These are phyloP conservation scores for Wasmannia auropunctata DNA, from an alignment of 1,140 invertebrate genomes.

Conservation along the genomic window DNA sequence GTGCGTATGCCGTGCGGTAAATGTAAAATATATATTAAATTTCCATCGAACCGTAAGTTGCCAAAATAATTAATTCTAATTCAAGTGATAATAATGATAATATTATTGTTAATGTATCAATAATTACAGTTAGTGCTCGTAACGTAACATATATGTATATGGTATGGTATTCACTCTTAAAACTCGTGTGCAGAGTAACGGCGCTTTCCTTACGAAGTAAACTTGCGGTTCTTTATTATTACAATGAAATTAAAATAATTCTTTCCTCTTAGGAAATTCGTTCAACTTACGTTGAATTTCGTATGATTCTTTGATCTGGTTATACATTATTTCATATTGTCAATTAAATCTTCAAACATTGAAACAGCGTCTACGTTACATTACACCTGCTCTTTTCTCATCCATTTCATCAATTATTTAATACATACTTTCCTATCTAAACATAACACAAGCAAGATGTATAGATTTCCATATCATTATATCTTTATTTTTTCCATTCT, in stretches of 20 bases:
- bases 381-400: conserved; percentile 63
- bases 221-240: conserved; percentile 78
- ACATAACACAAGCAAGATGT: conserved; percentile 1
- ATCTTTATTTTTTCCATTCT: conserved; percentile 55
- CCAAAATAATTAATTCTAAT: conserved; percentile 83
- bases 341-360: conserved; percentile 81
- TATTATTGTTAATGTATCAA: conserved; percentile 69
- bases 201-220: conserved; percentile 59
- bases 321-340: conserved; percentile 80
- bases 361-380: conserved; percentile 64
- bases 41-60: conserved; percentile 82
- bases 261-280: conserved; percentile 34
- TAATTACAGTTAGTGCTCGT: conserved; percentile 74
- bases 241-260: conserved; percentile 16
- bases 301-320: conserved; percentile 76
- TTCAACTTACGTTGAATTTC: conserved; percentile 75
- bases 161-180: conserved; percentile 66
- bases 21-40: conserved; percentile 76
- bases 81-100: conserved; percentile 78
- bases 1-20: conserved; percentile 35
- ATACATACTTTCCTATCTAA: background rate
- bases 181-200: conserved; percentile 57
- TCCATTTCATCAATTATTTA: conserved; percentile 32
- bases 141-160: conserved; percentile 73
- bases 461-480: conserved; percentile 24